Percentiles rank a stretch among this genome's conserved stretches.
These are phyloP conservation scores for Cheirogaleus major DNA, from an alignment of 2,797 vertebrate genomes.

Conservation along the genomic window DNA sequence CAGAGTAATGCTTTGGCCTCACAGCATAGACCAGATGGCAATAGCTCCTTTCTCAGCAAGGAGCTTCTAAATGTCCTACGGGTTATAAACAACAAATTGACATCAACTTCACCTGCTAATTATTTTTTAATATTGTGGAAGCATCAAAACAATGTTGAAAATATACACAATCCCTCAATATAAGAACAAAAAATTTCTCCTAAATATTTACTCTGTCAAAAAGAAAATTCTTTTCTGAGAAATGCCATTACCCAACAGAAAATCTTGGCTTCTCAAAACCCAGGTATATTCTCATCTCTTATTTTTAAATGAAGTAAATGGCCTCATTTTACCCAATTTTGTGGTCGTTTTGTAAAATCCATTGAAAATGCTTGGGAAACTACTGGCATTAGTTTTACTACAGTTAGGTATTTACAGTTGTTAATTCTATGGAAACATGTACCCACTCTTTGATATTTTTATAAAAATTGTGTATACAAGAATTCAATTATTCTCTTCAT, in stretches of 20 bases:
- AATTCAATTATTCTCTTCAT: background rate
- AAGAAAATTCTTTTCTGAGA: conserved; percentile 47
- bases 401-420: background rate
- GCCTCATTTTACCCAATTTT: background rate
- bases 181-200: background rate
- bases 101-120: background rate
- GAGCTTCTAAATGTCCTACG: background rate
- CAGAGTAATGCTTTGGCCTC: background rate
- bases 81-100: background rate
- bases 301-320: conserved; percentile 21
- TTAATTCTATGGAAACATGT: conserved; percentile 11
- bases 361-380: conserved; percentile 32
- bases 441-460: background rate
- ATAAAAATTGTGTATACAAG: conserved; percentile 4
- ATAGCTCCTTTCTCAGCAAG: conserved; percentile 38
- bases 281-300: background rate
- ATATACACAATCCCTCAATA: background rate
- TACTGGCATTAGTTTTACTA: background rate
- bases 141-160: conserved; percentile 33
- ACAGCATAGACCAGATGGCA: background rate
- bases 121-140: background rate
- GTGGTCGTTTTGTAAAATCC: background rate
- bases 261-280: conserved; percentile 44
- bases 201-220: conserved; percentile 1
- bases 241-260: conserved; percentile 44